Evolutionary conservation across 2,113 vertebrate genomes (phyloP).

Genomic region (Astur gentilis): DNA sequence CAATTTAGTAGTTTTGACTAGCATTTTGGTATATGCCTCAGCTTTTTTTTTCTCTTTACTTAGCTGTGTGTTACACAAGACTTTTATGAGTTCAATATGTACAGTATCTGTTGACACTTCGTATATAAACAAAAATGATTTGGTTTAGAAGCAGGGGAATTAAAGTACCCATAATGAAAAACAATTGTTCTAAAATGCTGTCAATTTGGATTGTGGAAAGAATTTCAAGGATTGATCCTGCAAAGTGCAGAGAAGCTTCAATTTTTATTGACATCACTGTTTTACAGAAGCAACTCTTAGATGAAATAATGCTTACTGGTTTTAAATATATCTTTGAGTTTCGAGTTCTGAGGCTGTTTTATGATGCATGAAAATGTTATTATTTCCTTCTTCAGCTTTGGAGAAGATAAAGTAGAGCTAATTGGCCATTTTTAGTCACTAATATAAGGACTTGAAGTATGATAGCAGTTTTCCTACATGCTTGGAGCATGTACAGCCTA

Average conservation of each 20-base stretch:
- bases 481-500: neutral
- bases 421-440: neutral
- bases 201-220: slow-evolving; percentile 20
- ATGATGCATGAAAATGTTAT: neutral
- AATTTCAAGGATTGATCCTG: neutral
- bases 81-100: slow-evolving; percentile 59
- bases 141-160: slow-evolving; percentile 36
- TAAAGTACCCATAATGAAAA: slow-evolving; percentile 53
- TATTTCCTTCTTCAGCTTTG: neutral
- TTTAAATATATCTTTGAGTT: neutral
- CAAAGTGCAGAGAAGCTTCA: neutral
- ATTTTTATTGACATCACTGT: neutral
- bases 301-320: neutral
- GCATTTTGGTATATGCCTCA: neutral
- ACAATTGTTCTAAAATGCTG: slow-evolving; percentile 40
- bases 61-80: slow-evolving; percentile 17
- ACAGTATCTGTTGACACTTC: slow-evolving; percentile 55
- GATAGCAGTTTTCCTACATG: neutral
- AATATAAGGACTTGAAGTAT: neutral
- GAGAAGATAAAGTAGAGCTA: neutral
- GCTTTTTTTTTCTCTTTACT: slow-evolving; percentile 5
- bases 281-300: neutral
- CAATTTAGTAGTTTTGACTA: slow-evolving; percentile 15
- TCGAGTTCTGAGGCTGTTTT: neutral
- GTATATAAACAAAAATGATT: slow-evolving; percentile 57